Evolutionary conservation across 2,888 invertebrate genomes (phyloP), one percentile per base, ranked within the genome.

Genomic region (Cephalotes varians): DNA sequence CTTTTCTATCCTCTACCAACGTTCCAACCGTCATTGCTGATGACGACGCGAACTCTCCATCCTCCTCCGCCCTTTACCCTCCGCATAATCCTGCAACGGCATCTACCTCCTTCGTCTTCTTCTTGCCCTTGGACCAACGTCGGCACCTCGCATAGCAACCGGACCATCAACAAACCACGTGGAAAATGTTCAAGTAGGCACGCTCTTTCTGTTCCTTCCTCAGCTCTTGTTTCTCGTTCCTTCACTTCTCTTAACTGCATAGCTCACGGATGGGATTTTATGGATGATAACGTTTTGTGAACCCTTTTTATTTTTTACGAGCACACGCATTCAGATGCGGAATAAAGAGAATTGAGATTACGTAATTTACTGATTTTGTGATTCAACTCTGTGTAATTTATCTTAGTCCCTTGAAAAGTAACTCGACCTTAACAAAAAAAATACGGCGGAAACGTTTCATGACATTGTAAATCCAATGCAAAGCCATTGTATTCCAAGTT

Each of bases 131-230:
- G 86, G 86, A 74, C 85, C 85, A 54, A 74, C 44, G 15, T 44
- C 25, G 69, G 25, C 62, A 25, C 58, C 82, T 85, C 71, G 84
- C 81, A 82, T 82, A 87, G 85, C 86, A 83, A 83, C 84, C 74
- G 54, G 49, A 84, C 18, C 76, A 65, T 54, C 64, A 64, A 81
- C 74, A 54, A 73, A 64, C n/a, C 58, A 31, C 76, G 77, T 80
- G 85, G 71, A 83, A 87, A 83, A 81, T 67, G 28, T 58, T 44
- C 77, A 51, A 85, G 65, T 65, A 47, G 64, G 9, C 28, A 54
- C 15, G 12, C 1, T 0, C 15, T 18, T 74, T 9, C 47, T 47
- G n/a, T n/a, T n/a, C n/a, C 12, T 40, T 34, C 34, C 40, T 40
- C 15, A 12, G 15, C 18, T 54, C n/a, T 31, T 28, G 2, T 9